Evolutionary conservation across 2,113 vertebrate species (phyloP), one percentile per base, ranked within the genome.

Genomic region (Ailurus styani): DNA sequence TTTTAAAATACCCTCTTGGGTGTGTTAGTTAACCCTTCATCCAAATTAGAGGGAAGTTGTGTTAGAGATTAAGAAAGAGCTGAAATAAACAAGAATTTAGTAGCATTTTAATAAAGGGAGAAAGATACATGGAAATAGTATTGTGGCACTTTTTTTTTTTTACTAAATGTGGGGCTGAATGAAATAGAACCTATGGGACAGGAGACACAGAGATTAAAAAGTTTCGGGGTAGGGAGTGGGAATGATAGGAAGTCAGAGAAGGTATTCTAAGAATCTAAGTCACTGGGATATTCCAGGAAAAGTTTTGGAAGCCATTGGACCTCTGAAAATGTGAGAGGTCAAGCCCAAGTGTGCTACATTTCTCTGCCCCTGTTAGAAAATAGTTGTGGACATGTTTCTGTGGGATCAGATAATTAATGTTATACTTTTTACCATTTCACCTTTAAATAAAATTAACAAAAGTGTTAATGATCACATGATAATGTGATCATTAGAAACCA

Each of bases 391-490:
- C 64, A 37, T 87, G 34, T 78, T 50, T 31, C 34, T 83, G 2
- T 72, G 42, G 34, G 37, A 55, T 47, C 55, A 88, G 14, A 90
- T 57, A 62, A 87, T 73, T 60, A 83, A 87, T 82, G 34, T 17
- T 82, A 68, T 40, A 57, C 5, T 27, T 82, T 83, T 87, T 70
- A 79, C 34, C 7, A 4, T 57, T 79, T 37, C 77, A 62, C 1
- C 11, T 83, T 79, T 95, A 73, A 45, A 50, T 78, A 77, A 77
- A 77, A 31, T 77, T 47, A 77, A 77, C 42, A 77, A 50, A 85
- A 79, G 45, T 45, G 2, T 93, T 89, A n/a, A 45, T 31, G 10
- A 73, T 73, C 31, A 25, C 52, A 5, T 62, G 5, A 81, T 70
- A 4, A 1, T 25, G 62, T 93, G 25, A 62, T 84, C 34, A 64